A percentile compares a stretch with the other conserved stretches of the same genome.
Conservation (phyloP, 2,888 invertebrate genomes). For the Acheta domesticus region DNA sequence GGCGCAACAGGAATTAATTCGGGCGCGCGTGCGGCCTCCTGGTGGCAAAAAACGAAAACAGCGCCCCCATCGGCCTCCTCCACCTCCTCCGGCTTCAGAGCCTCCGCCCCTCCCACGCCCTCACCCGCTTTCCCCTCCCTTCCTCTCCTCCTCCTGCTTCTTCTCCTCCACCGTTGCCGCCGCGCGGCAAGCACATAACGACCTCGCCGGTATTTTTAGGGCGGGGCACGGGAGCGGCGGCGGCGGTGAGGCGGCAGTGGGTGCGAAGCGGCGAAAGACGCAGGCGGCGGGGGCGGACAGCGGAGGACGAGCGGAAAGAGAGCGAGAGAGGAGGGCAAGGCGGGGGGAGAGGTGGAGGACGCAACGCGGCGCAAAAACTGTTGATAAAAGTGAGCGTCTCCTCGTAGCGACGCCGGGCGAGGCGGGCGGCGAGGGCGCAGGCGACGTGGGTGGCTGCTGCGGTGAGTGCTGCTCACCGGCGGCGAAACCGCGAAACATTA, state of each 20-base stretch:
- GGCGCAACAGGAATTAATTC: slow-evolving; percentile 18
- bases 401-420: background rate
- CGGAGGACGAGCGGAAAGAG: background rate
- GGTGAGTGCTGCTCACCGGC: background rate
- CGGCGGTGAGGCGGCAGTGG: background rate
- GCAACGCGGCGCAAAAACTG: background rate
- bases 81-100: slow-evolving; percentile 12
- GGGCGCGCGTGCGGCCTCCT: slow-evolving; percentile 30
- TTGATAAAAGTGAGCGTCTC: slow-evolving; percentile 18
- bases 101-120: slow-evolving; percentile 30
- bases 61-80: slow-evolving; percentile 31
- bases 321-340: background rate
- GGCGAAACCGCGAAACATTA: background rate
- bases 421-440: background rate
- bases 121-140: slow-evolving; percentile 23
- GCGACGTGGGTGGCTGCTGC: background rate
- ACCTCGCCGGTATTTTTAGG: background rate
- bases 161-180: slow-evolving; percentile 22
- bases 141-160: slow-evolving; percentile 21
- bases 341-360: background rate
- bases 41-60: slow-evolving; percentile 41
- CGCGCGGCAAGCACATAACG: slow-evolving; percentile 42
- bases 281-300: slow-evolving; percentile 11
- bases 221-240: background rate
- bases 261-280: background rate